These are phyloP conservation scores for Argopecten irradians DNA, from an alignment of 1,140 invertebrate species.

Conservation along the genomic window DNA sequence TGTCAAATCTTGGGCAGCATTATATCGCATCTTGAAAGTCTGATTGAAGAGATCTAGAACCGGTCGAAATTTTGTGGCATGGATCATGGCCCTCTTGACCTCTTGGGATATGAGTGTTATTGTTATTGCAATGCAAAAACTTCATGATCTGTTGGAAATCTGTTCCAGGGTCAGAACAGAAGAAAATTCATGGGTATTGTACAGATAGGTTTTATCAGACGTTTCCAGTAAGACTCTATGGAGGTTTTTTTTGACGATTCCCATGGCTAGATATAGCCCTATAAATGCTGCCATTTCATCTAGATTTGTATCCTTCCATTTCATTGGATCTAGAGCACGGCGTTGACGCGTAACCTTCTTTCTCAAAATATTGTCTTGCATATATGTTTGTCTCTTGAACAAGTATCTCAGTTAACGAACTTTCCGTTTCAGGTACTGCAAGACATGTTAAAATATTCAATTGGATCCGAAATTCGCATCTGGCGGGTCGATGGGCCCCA, in stretches of 20 bases:
- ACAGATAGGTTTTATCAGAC: background rate
- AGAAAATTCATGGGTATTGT: constrained; percentile 2
- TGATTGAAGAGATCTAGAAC: constrained; percentile 29
- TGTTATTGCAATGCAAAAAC: constrained; percentile 40
- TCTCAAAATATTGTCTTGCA: background rate
- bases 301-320: background rate
- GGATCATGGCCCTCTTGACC: no score
- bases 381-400: constrained; percentile 23
- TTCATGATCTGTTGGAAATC: constrained; percentile 30
- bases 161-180: background rate
- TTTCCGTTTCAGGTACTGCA: background rate
- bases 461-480: background rate
- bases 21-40: constrained; percentile 23
- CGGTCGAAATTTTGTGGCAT: constrained; percentile 27
- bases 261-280: constrained; percentile 13
- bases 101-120: no score
- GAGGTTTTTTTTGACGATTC: constrained; percentile 30
- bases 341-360: background rate
- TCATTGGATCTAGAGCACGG: background rate
- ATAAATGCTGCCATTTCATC: constrained; percentile 32
- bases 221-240: background rate
- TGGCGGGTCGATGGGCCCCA: background rate
- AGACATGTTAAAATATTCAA: constrained; percentile 25
- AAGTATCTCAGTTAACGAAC: background rate
- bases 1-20: no score